Percentiles rank a stretch among this genome's conserved stretches.
phyloP scores from a whole-genome alignment of 2,888 invertebrate species.

The Peribatodes rhomboidaria region DNA sequence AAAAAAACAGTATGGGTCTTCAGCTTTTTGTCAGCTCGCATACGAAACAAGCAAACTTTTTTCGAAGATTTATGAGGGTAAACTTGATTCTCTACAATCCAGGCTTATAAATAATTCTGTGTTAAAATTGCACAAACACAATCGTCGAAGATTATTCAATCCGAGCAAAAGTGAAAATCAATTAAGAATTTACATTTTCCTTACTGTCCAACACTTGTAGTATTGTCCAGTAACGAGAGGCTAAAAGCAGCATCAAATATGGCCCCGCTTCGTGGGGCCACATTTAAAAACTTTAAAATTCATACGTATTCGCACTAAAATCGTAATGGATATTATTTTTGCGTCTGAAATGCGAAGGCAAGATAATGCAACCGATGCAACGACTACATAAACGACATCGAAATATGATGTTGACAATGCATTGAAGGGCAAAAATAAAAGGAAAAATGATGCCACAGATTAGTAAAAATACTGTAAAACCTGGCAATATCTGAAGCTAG shows the following conservation, averaged over 20 bases:
- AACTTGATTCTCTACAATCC: no score
- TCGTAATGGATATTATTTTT: conserved; percentile 66
- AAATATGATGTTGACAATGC: not conserved
- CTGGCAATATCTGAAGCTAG: no score
- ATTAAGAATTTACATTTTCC: not conserved
- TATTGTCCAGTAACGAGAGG: conserved; percentile 49
- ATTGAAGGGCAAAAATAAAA: not conserved
- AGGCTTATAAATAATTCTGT: not conserved
- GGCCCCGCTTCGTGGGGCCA: conserved; percentile 52
- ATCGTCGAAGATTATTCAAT: not conserved
- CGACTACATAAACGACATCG: not conserved
- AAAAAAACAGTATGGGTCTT: conserved; percentile 21
- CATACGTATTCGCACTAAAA: conserved; percentile 64
- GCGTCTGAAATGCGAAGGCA: conserved; percentile 54
- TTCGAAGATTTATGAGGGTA: no score
- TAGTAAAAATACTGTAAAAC: not conserved
- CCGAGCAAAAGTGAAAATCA: not conserved
- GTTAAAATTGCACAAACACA: not conserved
- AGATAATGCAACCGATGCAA: conserved; percentile 15
- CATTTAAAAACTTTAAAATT: conserved; percentile 61
- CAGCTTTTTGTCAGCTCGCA: not conserved
- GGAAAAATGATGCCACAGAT: not conserved
- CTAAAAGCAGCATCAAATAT: conserved; percentile 61
- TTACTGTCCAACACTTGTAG: conserved; percentile 12
- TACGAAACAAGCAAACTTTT: not conserved